Conservation (phyloP, 2,113 vertebrate genomes). For the Barnardius zonarius region DNA sequence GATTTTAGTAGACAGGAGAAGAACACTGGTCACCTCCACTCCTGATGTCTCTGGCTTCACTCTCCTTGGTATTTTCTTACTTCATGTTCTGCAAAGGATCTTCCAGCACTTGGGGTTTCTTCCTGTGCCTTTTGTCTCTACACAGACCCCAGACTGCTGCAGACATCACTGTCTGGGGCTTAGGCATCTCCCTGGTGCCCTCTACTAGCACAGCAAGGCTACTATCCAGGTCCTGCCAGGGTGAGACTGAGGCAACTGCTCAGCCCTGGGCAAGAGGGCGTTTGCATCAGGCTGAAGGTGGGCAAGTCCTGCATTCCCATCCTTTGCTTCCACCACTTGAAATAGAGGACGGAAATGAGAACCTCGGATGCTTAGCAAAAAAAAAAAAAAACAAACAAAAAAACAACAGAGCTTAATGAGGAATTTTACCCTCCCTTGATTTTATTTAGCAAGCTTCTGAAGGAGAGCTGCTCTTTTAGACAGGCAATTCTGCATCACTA, state of each 20-base stretch:
- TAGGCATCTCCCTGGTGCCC: not conserved
- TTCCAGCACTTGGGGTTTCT: accelerated
- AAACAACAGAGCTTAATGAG: not conserved
- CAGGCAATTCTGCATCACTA: conserved; percentile 20
- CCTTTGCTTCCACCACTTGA: not conserved
- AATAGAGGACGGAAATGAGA: not conserved
- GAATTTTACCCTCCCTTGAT: not conserved
- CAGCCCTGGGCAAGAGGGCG: accelerated
- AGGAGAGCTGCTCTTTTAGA: not conserved
- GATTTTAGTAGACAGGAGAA: not conserved
- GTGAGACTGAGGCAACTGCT: not conserved
- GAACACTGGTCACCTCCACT: not conserved
- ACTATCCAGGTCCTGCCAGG: accelerated
- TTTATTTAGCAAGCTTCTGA: conserved; percentile 16
- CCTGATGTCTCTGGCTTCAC: accelerated
- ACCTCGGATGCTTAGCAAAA: not conserved
- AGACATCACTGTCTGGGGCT: not conserved
- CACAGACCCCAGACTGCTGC: not conserved
- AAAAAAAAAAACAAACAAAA: not conserved
- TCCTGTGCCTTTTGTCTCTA: not conserved
- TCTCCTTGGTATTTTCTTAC: not conserved
- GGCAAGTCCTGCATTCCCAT: not conserved
- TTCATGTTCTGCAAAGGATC: not conserved
- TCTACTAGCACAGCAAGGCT: not conserved
- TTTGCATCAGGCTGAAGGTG: not conserved